phyloP scores from a whole-genome alignment of 2,797 vertebrate genomes.

The Dryobates pubescens region DNA sequence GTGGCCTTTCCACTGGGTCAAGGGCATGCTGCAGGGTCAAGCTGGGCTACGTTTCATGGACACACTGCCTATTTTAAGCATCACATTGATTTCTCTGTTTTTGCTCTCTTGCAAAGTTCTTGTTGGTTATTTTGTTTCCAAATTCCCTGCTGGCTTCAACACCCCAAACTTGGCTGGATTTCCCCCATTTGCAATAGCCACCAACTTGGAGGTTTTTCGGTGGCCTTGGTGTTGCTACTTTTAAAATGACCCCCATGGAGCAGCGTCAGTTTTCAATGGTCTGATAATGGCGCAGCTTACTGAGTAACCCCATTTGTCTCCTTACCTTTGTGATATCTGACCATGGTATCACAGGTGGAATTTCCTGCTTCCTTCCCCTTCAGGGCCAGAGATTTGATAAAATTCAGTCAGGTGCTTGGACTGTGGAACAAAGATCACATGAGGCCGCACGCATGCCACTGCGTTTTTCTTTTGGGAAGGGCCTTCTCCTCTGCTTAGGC shows the following conservation, averaged over 20 bases:
- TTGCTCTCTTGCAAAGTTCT: background rate
- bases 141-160: background rate
- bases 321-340: conserved; percentile 3
- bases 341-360: background rate
- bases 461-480: conserved; percentile 5
- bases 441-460: background rate
- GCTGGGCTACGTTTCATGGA: background rate
- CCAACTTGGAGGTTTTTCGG: background rate
- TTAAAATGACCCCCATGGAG: background rate
- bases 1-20: background rate
- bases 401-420: background rate
- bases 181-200: background rate
- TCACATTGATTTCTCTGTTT: background rate
- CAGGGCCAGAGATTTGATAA: background rate
- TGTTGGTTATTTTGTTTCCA: background rate
- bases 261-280: background rate
- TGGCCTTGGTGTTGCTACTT: background rate
- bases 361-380: conserved; percentile 24
- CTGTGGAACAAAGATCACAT: background rate
- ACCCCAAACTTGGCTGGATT: background rate
- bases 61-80: background rate
- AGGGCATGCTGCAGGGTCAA: background rate
- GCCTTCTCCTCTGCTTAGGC: background rate
- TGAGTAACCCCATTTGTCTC: background rate
- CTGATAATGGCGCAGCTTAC: background rate